Base-by-base conservation (phyloP, 2,888 invertebrate species). In the Lasioglossum zephyrum region DNA sequence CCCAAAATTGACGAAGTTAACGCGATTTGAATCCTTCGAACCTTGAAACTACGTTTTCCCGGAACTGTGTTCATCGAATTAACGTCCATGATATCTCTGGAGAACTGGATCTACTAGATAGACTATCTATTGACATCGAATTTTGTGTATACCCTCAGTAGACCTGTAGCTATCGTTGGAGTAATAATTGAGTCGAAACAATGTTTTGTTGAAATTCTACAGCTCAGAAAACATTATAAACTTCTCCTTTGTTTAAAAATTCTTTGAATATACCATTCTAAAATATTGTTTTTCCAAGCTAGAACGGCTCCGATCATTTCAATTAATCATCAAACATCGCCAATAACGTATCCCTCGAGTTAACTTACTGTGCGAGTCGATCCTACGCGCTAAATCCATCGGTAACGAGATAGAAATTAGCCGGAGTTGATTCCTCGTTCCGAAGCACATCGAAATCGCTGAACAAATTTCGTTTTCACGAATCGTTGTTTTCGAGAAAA, bases 401-500 rank as follows among this genome's bases (percentile, higher is more conserved):
- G 60, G 16, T 63, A 63, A 63, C 60, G 60, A 63, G 60, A 16
- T 26, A 26, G 13, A 63, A 63, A 31, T 31, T 63, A 63, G 26
- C 60, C 60, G 26, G 26, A 31, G 13, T 63, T 26, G 60, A 31
- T 63, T 63, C 60, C 16, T 2, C 60, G 26, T 63, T 6, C 16
- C 60, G 60, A 26, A 63, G 69, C 69, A 47, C 16, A n/a, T 18
- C 8, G 77, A 69, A 47, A 47, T 36, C 47, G 47, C 11, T 36
- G 47, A 66, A 60, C 60, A 60, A 66, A 63, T 63, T 36, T 16
- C 31, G 66, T 49, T 36, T 47, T n/a, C 63, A 44, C 26, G 66
- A 31, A 60, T 60, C 60, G 60, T 31, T 63, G 60, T 63, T 63
- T 63, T 63, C 26, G 60, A 16, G 60, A 63, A 63, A 63, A 63